Conservation (phyloP, 1,140 invertebrate genomes). For the Diorhabda sublineata region DNA sequence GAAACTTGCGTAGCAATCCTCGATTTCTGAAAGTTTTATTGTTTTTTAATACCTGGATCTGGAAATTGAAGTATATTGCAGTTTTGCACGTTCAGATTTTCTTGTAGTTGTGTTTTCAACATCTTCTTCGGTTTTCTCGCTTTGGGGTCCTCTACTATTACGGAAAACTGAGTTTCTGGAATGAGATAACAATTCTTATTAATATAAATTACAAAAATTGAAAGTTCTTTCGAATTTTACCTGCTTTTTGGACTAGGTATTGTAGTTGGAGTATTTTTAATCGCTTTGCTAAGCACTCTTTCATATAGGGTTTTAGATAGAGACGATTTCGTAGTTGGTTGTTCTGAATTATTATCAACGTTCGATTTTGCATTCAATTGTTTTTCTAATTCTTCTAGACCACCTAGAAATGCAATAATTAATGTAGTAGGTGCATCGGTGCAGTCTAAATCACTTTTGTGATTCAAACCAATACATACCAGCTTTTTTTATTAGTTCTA, state of each 20-base stretch:
- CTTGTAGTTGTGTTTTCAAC: conserved; percentile 30
- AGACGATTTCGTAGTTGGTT: conserved; percentile 52
- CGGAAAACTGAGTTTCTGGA: conserved; percentile 47
- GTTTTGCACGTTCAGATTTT: conserved; percentile 52
- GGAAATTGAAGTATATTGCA: conserved; percentile 57
- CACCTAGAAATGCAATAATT: conserved; percentile 51
- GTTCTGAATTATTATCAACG: conserved; percentile 37
- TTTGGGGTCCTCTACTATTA: conserved; percentile 67
- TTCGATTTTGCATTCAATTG: conserved; percentile 62
- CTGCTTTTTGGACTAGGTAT: background rate
- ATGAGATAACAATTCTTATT: background rate
- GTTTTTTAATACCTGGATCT: conserved; percentile 45
- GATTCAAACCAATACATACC: conserved; percentile 40
- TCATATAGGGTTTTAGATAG: conserved; percentile 72
- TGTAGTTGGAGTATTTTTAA: conserved; percentile 28
- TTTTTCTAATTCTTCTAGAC: conserved; percentile 76
- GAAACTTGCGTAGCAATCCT: no score
- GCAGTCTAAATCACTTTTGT: no score
- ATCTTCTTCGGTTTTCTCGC: conserved; percentile 46
- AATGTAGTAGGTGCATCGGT: background rate
- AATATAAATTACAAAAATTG: background rate
- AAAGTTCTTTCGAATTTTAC: background rate
- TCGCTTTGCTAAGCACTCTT: conserved; percentile 55
- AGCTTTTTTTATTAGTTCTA: conserved; percentile 79
- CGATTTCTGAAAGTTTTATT: background rate